These are phyloP conservation scores for Scolanthus callimorphus DNA, from an alignment of 92 coral and sea anemone genomes.

Conservation along the genomic window DNA sequence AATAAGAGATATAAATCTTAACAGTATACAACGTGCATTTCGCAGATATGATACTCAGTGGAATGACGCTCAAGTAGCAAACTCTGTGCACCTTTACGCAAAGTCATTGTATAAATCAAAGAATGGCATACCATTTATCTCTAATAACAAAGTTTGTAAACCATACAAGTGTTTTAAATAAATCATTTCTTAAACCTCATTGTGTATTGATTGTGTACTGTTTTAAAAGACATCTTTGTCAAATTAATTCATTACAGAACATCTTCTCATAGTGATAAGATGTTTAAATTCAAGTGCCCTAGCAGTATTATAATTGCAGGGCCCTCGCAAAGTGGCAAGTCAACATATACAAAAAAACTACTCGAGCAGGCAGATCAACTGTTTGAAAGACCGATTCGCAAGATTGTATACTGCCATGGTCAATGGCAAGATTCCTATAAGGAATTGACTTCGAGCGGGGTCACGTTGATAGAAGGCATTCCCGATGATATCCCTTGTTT, in stretches of 20 bases:
- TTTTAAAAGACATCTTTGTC: no score
- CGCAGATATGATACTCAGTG: conserved; percentile 1
- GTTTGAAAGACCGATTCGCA: conserved; percentile 6
- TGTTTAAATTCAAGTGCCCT: no score
- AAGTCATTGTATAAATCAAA: neutral
- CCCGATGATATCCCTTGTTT: conserved; percentile 16
- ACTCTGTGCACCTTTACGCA: conserved; percentile 8
- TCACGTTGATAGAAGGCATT: no score
- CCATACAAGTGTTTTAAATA: no score
- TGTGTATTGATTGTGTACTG: no score
- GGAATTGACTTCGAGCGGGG: conserved; percentile 19
- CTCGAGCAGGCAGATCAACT: neutral
- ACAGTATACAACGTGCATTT: conserved; percentile 7
- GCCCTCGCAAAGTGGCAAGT: no score
- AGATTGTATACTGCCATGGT: no score
- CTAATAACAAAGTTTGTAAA: neutral
- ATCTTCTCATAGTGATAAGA: neutral
- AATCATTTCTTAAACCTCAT: no score
- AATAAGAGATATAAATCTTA: conserved; percentile 2
- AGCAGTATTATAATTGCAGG: no score
- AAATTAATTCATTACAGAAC: no score
- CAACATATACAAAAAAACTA: neutral
- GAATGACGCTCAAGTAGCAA: conserved; percentile 17
- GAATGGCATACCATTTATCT: neutral
- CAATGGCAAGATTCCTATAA: no score